Conservation (phyloP, 2,113 vertebrate genomes). For the Ploceus nigricollis region DNA sequence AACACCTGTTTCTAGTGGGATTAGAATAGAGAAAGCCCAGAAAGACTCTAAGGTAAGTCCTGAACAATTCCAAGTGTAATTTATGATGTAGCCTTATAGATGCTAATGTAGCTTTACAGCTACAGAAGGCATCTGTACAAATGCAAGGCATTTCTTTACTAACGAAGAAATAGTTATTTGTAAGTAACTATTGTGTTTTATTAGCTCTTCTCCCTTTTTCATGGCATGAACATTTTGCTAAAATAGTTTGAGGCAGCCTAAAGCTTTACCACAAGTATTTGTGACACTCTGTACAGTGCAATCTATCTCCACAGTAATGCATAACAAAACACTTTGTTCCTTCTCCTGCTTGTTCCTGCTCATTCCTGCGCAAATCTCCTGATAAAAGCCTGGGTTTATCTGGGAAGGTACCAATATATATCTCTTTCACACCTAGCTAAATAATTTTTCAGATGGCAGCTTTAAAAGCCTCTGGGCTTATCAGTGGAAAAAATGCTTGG, state of each 20-base stretch:
- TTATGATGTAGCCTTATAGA: not conserved
- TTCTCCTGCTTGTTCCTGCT: not conserved
- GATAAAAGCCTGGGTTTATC: not conserved
- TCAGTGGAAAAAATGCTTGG: conserved; percentile 10
- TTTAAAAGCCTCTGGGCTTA: conserved; percentile 11
- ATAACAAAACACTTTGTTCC: not conserved
- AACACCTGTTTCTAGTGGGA: not conserved
- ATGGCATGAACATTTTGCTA: not conserved
- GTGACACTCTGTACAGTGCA: not conserved
- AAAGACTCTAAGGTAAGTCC: not conserved
- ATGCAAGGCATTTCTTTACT: not conserved
- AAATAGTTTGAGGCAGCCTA: not conserved
- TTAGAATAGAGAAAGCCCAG: not conserved
- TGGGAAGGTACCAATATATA: not conserved
- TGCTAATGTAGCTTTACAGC: not conserved
- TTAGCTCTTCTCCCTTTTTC: not conserved
- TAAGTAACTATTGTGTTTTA: not conserved
- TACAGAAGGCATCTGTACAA: not conserved
- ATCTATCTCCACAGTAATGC: not conserved
- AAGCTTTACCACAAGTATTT: not conserved
- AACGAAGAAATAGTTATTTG: not conserved
- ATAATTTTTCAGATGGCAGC: not conserved
- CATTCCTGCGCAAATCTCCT: not conserved
- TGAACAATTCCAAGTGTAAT: not conserved
- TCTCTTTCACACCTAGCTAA: not conserved